Conservation (phyloP, 2,888 invertebrate species). For the Agonopterix heracliana region DNA sequence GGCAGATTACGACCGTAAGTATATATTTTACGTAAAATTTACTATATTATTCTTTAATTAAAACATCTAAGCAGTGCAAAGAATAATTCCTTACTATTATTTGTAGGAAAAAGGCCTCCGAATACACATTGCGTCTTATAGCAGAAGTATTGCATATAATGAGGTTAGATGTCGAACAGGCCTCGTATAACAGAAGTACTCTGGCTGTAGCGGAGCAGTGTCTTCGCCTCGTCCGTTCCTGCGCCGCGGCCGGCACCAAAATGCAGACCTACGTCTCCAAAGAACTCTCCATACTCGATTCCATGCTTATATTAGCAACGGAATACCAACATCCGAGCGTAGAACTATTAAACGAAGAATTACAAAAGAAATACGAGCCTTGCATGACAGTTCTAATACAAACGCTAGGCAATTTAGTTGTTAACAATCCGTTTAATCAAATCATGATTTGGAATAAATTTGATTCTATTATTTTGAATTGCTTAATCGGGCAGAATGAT, state of each 20-base stretch:
- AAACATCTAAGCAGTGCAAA: not conserved
- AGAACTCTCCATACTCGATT: constrained; percentile 65
- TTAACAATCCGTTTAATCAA: constrained; percentile 72
- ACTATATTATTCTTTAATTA: not conserved
- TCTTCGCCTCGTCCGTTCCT: constrained; percentile 69
- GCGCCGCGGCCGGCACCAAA: constrained; percentile 69
- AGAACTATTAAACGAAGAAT: constrained; percentile 59
- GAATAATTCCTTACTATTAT: not conserved
- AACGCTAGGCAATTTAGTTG: constrained; percentile 75
- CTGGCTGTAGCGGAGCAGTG: constrained; percentile 71
- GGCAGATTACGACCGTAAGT: constrained; percentile 67
- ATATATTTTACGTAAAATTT: not conserved
- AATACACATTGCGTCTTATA: constrained; percentile 66
- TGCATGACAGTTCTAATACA: constrained; percentile 74
- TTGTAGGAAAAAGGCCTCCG: constrained; percentile 71
- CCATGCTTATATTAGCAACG: constrained; percentile 65
- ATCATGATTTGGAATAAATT: constrained; percentile 74
- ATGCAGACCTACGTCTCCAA: constrained; percentile 73
- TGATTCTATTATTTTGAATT: constrained; percentile 61
- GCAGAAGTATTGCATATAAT: constrained; percentile 71
- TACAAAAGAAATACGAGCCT: constrained; percentile 63
- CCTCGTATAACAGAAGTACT: constrained; percentile 65
- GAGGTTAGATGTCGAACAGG: constrained; percentile 66
- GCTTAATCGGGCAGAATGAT: constrained; percentile 65
- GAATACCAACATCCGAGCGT: constrained; percentile 64